Base-by-base conservation (phyloP, 2,797 vertebrate species). In the Malacoraja senta region DNA sequence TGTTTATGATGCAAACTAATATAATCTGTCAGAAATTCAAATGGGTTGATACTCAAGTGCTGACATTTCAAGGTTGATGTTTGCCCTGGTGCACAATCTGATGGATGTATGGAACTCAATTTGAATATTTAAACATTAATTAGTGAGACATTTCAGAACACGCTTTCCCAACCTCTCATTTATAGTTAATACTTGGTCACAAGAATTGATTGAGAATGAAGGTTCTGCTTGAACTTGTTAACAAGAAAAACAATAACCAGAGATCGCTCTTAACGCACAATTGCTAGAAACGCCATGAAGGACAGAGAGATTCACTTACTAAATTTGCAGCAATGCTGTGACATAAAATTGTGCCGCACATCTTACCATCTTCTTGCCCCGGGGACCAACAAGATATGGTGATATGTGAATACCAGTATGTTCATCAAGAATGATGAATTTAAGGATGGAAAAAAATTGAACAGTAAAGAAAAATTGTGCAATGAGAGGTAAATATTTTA, bases 21-120 rank as follows among this genome's bases (percentile, higher is more conserved):
- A 92, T 58, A 53, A 38, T 92, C 68, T 92, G 90, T 74, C 65
- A 76, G 71, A 92, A 92, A 92, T 76, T 76, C 90, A 92, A 76
- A 92, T 92, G 35, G 71, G 71, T 92, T 76, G 44, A 71, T 71
- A 13, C 90, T 17, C 90, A 44, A 74, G 90, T 92, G 72, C 90
- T 92, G 90, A 76, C 90, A 92, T 92, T 92, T 92, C 90, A 92
- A 92, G 90, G 90, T 92, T 92, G 90, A 76, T 92, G 29, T 58
- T 92, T 10, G 2, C 90, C 72, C 44, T 76, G 90, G 44, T 71
- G 24, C 2, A 44, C 19, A 8, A 29, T 76, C 24, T 92, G 90
- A 92, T 44, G 38, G 38, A 13, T 92, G 71, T 76, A 19, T n/a
- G 38, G 90, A 26, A 74, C 71, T 76, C 90, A 92, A 92, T 92